Evolutionary conservation across 2,113 vertebrate species (phyloP).

Genomic region (Motacilla alba): DNA sequence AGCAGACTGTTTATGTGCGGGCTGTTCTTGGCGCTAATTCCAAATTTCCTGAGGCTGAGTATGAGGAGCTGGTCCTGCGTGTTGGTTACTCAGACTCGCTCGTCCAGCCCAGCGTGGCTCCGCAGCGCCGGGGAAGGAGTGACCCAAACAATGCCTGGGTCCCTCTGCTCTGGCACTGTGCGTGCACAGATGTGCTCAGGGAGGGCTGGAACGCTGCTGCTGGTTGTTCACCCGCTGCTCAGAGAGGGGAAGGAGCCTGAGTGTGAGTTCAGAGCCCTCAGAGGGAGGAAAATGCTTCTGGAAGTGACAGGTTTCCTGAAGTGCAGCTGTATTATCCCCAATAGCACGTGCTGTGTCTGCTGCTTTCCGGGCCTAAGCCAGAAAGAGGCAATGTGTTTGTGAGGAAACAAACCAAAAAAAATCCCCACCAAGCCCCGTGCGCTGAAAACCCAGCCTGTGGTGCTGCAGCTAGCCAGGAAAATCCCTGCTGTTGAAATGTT

Average conservation of each 20-base stretch:
- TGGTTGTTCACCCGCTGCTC: not conserved
- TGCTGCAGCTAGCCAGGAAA: not conserved
- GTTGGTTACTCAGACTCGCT: not conserved
- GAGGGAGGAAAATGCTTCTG: not conserved
- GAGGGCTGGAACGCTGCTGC: not conserved
- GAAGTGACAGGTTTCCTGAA: not conserved
- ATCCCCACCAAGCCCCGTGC: not conserved
- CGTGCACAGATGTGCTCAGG: not conserved
- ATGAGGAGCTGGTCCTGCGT: not conserved
- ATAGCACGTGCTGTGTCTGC: not conserved
- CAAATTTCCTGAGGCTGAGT: slow-evolving; percentile 32
- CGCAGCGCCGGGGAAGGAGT: not conserved
- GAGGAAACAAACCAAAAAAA: not conserved
- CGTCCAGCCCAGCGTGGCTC: not conserved
- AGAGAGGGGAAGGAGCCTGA: not conserved
- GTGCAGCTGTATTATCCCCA: not conserved
- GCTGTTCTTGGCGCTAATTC: slow-evolving; percentile 54
- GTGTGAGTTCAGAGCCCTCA: not conserved
- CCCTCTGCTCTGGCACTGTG: not conserved
- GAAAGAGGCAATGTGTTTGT: not conserved
- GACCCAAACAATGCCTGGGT: not conserved
- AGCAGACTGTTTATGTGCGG: slow-evolving; percentile 41
- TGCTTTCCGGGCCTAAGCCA: not conserved
- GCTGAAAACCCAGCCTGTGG: not conserved
- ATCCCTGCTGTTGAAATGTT: not conserved